phyloP scores from a whole-genome alignment of 2,113 vertebrate genomes.

The Phaethon lepturus region DNA sequence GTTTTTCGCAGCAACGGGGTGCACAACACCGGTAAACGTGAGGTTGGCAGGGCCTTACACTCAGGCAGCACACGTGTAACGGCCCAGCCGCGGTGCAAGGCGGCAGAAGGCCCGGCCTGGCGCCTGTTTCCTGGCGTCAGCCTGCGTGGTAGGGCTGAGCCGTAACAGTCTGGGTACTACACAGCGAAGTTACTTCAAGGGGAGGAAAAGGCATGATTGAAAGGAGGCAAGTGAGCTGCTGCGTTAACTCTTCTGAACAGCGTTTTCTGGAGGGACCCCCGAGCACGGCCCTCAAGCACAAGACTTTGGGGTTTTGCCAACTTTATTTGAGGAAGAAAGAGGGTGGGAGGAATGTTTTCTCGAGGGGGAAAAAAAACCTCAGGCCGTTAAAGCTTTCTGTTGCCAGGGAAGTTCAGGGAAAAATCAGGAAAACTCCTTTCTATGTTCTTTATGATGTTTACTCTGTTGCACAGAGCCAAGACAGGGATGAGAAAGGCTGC shows the following conservation, averaged over 20 bases:
- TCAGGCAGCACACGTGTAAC: rapidly evolving
- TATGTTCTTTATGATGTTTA: slow-evolving; percentile 67
- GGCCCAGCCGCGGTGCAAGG: not conserved
- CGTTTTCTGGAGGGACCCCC: slow-evolving; percentile 42
- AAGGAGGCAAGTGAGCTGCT: slow-evolving; percentile 17
- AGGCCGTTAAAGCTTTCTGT: slow-evolving; percentile 40
- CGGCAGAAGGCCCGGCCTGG: not conserved
- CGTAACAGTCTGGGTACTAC: not conserved
- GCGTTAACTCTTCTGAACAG: not conserved
- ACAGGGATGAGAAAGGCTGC: slow-evolving; percentile 39
- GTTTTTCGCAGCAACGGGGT: not conserved
- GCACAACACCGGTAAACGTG: not conserved
- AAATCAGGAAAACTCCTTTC: slow-evolving; percentile 69
- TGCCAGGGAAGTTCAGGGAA: slow-evolving; percentile 58
- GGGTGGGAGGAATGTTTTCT: not conserved
- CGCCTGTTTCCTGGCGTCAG: not conserved
- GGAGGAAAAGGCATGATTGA: not conserved
- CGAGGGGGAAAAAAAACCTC: not conserved
- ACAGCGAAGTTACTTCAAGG: not conserved
- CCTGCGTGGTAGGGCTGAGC: not conserved
- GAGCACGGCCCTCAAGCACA: not conserved
- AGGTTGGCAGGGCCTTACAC: not conserved
- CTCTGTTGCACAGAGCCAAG: slow-evolving; percentile 40
- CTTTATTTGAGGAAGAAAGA: not conserved
- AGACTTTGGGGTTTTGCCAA: slow-evolving; percentile 7